Conservation (phyloP, 2,113 vertebrate genomes). For the Todiramphus chloris region DNA sequence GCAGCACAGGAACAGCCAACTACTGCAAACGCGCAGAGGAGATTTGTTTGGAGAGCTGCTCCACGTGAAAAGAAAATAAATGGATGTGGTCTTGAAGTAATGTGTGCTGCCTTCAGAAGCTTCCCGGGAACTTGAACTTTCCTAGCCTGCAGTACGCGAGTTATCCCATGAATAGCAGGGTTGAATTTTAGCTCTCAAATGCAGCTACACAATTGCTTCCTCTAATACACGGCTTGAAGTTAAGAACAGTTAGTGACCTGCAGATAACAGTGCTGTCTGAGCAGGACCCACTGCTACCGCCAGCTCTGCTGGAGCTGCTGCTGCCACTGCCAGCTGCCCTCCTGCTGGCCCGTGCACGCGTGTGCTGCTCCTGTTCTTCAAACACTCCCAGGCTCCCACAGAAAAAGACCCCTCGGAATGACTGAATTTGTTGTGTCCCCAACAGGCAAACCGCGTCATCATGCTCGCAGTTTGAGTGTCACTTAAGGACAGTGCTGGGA, state of each 20-base stretch:
- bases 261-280: background rate
- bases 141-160: too few species aligned
- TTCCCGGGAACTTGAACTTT: background rate
- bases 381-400: background rate
- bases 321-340: background rate
- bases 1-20: too few species aligned
- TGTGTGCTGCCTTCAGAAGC: background rate
- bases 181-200: too few species aligned
- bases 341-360: too few species aligned
- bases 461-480: background rate
- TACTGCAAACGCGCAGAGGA: background rate
- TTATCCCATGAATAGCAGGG: background rate
- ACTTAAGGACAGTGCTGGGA: background rate
- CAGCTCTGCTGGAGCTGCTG: background rate
- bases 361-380: background rate
- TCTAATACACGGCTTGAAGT: too few species aligned
- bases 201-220: too few species aligned
- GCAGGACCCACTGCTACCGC: background rate
- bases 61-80: background rate
- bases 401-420: background rate
- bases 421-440: background rate
- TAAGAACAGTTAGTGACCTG: too few species aligned
- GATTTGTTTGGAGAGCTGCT: background rate
- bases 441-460: too few species aligned
- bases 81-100: background rate